phyloP scores from a whole-genome alignment of 2,888 invertebrate genomes.

The Sphaerophoria rueppellii region DNA sequence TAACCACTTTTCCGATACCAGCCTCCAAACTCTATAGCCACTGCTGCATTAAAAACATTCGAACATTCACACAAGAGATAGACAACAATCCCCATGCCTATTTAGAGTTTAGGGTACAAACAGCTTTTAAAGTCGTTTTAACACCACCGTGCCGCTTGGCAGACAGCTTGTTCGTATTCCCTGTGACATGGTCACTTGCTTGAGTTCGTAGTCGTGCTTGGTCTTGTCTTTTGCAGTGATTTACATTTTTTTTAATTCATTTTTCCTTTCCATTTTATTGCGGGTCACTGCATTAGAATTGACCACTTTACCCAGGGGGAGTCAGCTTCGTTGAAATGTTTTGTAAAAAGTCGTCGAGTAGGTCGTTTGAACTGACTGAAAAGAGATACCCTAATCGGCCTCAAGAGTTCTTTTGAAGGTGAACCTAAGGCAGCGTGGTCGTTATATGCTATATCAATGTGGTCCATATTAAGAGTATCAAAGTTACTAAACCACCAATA shows the following conservation, averaged over 20 bases:
- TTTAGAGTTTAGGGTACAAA: background rate
- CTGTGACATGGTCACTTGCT: conserved; percentile 23
- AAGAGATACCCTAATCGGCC: background rate
- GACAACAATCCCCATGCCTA: background rate
- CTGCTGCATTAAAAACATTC: too few species aligned
- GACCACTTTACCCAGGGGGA: conserved; percentile 8
- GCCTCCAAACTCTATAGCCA: background rate
- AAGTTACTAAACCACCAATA: background rate
- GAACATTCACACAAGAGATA: background rate
- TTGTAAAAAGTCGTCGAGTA: background rate
- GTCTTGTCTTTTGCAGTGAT: conserved; percentile 21
- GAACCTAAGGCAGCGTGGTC: too few species aligned
- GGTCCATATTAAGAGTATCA: too few species aligned
- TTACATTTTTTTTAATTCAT: background rate
- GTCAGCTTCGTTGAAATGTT: conserved; percentile 11
- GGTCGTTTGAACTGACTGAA: background rate
- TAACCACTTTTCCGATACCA: background rate
- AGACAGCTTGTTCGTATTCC: conserved; percentile 8
- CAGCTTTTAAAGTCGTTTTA: background rate
- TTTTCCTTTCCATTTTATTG: conserved; percentile 48
- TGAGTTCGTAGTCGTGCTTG: background rate
- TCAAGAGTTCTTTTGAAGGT: background rate
- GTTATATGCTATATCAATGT: background rate
- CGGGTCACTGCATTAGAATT: conserved; percentile 13
- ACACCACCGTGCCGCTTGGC: background rate